Base-by-base conservation (phyloP, 2,888 invertebrate genomes). In the Strigamia transsilvanica region DNA sequence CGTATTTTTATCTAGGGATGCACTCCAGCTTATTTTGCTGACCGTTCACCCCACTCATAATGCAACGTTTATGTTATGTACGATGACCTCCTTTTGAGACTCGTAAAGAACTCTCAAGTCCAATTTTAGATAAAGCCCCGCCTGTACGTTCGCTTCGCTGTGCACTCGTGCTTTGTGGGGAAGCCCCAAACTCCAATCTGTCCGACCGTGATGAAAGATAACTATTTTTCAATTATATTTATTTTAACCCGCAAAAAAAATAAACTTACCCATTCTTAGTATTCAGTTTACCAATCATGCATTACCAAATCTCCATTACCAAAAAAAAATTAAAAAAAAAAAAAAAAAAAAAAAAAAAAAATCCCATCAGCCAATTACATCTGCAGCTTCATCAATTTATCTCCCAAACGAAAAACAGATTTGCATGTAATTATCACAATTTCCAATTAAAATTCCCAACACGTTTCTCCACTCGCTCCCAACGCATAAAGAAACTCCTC, bases 71-170 rank as follows among this genome's bases (percentile, higher is more conserved):
- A 61, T 21, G 61, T 21, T 61, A 18, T 23, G 61, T 23, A 61
- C 61, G 61, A 61, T 61, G 61, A 61, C 61, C 61, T 61, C 61
- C 61, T 61, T 61, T 61, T 10, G 61, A 61, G 61, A 61, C 61
- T 61, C 61, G 18, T 61, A 61, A 61, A 61, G 61, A 61, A 23
- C 18, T 18, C 23, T 18, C 61, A 61, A 61, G 61, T 61, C 61
- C 61, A 61, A 61, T 61, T 61, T 61, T 23, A 61, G 61, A 61
- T 61, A 61, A 61, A 61, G 18, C 61, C 23, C 61, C 61, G 61
- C 61, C 61, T 61, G 61, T 12, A 61, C 10, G 61, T 61, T 61
- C 0, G 61, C 61, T 61, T 61, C 21, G 18, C 61, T 61, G 61
- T 61, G 61, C 61, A 61, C 23, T 61, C 21, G 61, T 18, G 61